These are phyloP conservation scores for Drosophila ogumai DNA, from an alignment of 1,140 invertebrate species.

Conservation along the genomic window DNA sequence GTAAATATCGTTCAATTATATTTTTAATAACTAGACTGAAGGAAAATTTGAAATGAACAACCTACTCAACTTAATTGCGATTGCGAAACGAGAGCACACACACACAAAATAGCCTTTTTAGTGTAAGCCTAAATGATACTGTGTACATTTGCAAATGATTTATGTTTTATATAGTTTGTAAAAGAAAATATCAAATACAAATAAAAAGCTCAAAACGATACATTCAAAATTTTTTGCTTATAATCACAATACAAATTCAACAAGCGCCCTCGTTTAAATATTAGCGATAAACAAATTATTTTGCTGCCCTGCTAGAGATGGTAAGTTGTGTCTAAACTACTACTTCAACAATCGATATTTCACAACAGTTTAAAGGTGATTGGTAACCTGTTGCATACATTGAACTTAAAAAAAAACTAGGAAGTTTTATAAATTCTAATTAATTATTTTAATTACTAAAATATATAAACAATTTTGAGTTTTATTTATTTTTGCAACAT, in stretches of 20 bases:
- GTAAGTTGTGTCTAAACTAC: too few relatives aligned
- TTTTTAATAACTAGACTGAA: constrained; percentile 69
- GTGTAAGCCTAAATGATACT: constrained; percentile 62
- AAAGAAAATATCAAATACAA: constrained; percentile 52
- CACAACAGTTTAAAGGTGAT: too few relatives aligned
- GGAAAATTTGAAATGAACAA: constrained; percentile 44
- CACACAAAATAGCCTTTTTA: constrained; percentile 66
- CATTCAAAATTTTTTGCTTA: background rate
- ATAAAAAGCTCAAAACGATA: constrained; percentile 66
- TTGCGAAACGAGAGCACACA: constrained; percentile 61
- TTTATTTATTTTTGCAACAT: too few relatives aligned
- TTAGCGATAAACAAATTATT: too few relatives aligned
- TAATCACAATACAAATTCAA: background rate
- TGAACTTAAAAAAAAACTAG: too few relatives aligned
- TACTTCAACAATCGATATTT: too few relatives aligned
- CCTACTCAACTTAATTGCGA: constrained; percentile 59
- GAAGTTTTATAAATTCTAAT: too few relatives aligned
- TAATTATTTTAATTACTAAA: too few relatives aligned
- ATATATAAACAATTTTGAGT: too few relatives aligned
- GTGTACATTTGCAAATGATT: constrained; percentile 63
- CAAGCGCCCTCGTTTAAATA: background rate
- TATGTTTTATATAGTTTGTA: constrained; percentile 74
- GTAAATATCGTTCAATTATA: constrained; percentile 32
- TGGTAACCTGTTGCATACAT: too few relatives aligned
- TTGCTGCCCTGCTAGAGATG: too few relatives aligned